Conservation (phyloP, 2,113 vertebrate species). For the Oxygymnocypris stewartii region DNA sequence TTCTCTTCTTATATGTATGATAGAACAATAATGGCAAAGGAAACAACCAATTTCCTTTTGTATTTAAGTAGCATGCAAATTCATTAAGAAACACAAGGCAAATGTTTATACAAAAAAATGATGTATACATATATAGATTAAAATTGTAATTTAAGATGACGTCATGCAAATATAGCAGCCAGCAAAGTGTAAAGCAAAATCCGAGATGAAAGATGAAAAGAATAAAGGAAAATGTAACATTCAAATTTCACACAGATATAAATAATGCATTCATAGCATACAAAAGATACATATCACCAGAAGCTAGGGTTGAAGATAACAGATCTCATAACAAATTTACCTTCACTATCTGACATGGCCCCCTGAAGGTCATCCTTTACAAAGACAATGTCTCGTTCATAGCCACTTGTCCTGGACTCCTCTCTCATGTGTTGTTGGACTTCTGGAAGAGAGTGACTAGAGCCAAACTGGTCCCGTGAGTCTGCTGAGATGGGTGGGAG, state of each 20-base stretch:
- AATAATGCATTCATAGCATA: constrained; percentile 79
- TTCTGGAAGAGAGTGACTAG: constrained; percentile 97
- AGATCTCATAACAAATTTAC: constrained; percentile 87
- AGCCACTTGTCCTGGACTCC: constrained; percentile 92
- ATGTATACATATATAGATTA: constrained; percentile 10
- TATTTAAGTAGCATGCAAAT: constrained; percentile 46
- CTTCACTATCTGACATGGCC: constrained; percentile 99
- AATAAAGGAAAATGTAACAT: constrained; percentile 57
- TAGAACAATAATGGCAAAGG: neutral
- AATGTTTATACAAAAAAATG: constrained; percentile 28
- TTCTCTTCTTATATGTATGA: neutral
- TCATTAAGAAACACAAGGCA: no score
- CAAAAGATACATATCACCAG: constrained; percentile 81
- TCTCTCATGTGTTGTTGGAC: constrained; percentile 99
- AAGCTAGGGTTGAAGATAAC: constrained; percentile 74
- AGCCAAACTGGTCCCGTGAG: constrained; percentile 97
- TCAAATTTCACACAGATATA: constrained; percentile 64
- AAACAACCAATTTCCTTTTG: neutral
- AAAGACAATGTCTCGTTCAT: constrained; percentile 96
- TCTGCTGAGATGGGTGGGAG: constrained; percentile 98
- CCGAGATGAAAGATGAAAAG: constrained; percentile 1
- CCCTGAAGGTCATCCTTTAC: constrained; percentile 99
- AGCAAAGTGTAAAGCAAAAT: neutral
- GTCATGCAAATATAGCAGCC: constrained; percentile 22
- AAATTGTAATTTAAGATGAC: constrained; percentile 17